These are phyloP conservation scores for Cathartes aura DNA, from an alignment of 2,113 vertebrate species.

Conservation along the genomic window DNA sequence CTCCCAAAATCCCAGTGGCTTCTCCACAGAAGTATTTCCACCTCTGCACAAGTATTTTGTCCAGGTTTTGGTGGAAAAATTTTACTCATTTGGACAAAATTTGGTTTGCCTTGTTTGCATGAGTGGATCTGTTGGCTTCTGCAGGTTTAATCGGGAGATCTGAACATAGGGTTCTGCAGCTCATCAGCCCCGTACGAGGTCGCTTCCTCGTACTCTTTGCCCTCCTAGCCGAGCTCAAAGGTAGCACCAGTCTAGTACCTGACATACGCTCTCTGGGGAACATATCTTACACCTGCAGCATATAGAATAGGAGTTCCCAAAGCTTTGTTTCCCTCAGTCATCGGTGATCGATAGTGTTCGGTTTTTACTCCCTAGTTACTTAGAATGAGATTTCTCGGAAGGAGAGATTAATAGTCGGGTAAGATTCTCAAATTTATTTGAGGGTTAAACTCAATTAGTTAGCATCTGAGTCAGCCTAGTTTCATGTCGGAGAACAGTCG, in stretches of 20 bases:
- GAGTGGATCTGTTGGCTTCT: background rate
- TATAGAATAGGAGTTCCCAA: background rate
- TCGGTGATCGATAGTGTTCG: accelerated
- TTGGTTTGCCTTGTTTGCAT: background rate
- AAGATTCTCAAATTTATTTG: background rate
- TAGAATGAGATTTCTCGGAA: background rate
- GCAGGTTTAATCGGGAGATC: background rate
- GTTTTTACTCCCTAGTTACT: background rate
- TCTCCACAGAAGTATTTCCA: background rate
- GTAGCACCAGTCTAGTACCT: too few relatives aligned
- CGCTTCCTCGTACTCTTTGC: background rate
- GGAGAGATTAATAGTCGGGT: background rate
- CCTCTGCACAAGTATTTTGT: background rate
- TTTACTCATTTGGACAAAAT: background rate
- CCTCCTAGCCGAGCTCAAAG: background rate
- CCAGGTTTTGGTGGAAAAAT: background rate
- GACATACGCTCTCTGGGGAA: accelerated
- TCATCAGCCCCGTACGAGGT: background rate
- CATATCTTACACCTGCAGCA: background rate
- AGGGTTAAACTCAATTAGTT: background rate
- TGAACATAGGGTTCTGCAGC: background rate
- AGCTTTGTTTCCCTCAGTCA: background rate
- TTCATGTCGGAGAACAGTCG: background rate
- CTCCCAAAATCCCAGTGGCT: background rate
- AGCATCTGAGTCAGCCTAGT: background rate